Evolutionary conservation across 2,888 invertebrate species (phyloP), one percentile per base, ranked within the genome.

Genomic region (Diplazon laetatorius): DNA sequence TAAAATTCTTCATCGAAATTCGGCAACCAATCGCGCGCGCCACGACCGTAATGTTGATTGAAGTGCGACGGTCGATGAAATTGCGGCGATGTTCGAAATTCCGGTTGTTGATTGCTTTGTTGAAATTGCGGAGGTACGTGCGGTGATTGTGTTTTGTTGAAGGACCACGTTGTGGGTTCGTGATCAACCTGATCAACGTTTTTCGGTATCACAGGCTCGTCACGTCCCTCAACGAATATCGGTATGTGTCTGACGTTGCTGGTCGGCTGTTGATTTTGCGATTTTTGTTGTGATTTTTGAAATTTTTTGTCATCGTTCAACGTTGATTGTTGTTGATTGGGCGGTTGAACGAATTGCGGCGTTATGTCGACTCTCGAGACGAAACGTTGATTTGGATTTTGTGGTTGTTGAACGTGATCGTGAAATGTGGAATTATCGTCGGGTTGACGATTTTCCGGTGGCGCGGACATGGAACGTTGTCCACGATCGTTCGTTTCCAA

Each of bases 141-240:
- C 83, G 87, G 72, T 69, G 76, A 80, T 87, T 83, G 87, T 90
- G 82, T 91, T 87, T 81, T 91, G 82, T 82, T 91, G 88, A 83
- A 1, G 75, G 75, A 63, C n/a, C 48, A 14, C 0, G 59, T 30
- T 0, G 42, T 35, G 52, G 70, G 52, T n/a, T 57, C 72, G 25
- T 63, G 35, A 50, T 74, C 74, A 16, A 30, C 14, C 91, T 92
- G 92, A 62, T 92, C 93, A n/a, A 90, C 90, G 76, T 92, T 92
- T 87, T 93, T 94, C 79, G 95, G 95, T 71, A 95, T 92, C 14
- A 96, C 94, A 0, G 96, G 96, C 86, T 95, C 95, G 85, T 96
- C 95, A 66, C 97, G 93, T 6, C 97, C 97, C 91, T 97, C 97
- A 0, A 97, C 96, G 87, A 96, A 95, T 81, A 97, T 97, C 20